Conservation (phyloP, 1,140 invertebrate genomes). For the Drosophila mayri region DNA sequence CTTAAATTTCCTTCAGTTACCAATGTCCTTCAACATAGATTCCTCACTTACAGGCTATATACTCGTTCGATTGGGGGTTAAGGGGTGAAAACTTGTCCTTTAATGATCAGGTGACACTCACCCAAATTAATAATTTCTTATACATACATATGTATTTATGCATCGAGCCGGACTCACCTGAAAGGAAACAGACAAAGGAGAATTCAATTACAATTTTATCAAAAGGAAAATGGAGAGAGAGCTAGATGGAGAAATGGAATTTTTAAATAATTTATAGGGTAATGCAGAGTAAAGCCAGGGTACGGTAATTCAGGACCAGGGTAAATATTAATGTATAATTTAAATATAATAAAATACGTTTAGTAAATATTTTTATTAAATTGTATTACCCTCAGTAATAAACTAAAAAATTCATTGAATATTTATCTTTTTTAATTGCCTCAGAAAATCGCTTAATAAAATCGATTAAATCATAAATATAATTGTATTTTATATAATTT, state of each 20-base stretch:
- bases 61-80: no score
- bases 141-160: background rate
- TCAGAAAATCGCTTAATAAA: background rate
- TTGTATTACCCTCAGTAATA: no score
- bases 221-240: background rate
- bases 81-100: no score
- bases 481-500: background rate
- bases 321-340: no score
- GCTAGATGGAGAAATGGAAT: background rate
- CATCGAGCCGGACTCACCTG: conserved; percentile 31
- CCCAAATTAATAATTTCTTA: conserved; percentile 12
- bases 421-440: no score
- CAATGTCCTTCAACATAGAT: background rate
- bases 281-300: background rate
- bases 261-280: conserved; percentile 2
- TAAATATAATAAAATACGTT: background rate
- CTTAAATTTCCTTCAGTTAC: no score
- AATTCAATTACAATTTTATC: conserved; percentile 20
- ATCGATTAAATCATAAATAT: background rate
- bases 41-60: no score
- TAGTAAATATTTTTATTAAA: background rate
- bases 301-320: no score
- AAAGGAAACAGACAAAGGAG: conserved; percentile 14
- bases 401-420: background rate
- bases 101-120: conserved; percentile 2